Conservation (phyloP, 35 echinoderm and acorn worm genomes). For the Anneissia japonica region DNA sequence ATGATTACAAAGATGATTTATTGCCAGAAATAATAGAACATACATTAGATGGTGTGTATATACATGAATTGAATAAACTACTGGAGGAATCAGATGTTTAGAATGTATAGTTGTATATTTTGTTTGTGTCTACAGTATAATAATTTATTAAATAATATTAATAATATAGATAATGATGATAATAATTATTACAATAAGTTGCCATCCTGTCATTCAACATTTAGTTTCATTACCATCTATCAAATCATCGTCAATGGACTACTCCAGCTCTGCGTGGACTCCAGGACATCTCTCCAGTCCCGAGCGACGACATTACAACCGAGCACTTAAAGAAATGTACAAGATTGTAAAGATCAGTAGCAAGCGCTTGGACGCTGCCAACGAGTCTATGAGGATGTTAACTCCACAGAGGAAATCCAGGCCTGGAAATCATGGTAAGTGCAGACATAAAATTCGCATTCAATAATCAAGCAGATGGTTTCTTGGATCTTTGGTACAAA, state of each 20-base stretch:
- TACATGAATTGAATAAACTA: too few relatives aligned
- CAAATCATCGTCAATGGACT: background rate
- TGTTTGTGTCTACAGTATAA: too few relatives aligned
- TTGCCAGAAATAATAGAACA: too few relatives aligned
- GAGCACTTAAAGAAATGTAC: conserved; percentile 72
- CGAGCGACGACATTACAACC: conserved; percentile 89
- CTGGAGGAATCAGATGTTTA: too few relatives aligned
- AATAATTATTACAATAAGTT: too few relatives aligned
- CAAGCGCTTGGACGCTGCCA: conserved; percentile 34
- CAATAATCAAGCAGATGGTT: background rate
- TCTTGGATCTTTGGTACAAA: background rate
- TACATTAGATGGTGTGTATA: too few relatives aligned
- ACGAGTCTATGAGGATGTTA: background rate
- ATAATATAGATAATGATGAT: too few relatives aligned
- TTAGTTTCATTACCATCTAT: background rate
- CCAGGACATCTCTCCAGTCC: conserved; percentile 28
- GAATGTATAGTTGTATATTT: too few relatives aligned
- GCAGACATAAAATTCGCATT: background rate
- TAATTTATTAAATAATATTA: too few relatives aligned
- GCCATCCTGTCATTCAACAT: too few relatives aligned
- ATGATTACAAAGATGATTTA: too few relatives aligned
- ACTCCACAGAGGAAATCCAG: conserved; percentile 5
- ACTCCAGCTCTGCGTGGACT: background rate
- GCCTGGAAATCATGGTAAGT: background rate
- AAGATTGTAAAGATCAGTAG: conserved; percentile 60